These are phyloP conservation scores for Ondatra zibethicus DNA, from an alignment of 2,113 vertebrate species.

Conservation along the genomic window DNA sequence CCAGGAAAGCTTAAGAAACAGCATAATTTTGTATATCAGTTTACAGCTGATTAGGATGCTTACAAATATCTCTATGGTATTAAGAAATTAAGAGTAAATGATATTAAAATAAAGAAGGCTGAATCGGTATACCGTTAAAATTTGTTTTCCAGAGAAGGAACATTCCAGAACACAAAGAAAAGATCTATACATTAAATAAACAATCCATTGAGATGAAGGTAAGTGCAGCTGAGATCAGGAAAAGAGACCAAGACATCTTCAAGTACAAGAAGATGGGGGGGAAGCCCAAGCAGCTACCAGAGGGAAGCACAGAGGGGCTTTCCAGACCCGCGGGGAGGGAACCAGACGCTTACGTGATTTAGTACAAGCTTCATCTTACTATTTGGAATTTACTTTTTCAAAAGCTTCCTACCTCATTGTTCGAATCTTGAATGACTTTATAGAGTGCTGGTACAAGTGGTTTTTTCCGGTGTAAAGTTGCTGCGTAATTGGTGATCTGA, in stretches of 20 bases:
- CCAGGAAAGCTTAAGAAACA: conserved; percentile 52
- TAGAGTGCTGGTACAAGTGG: conserved; percentile 95
- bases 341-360: conserved; percentile 36
- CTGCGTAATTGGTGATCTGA: conserved; percentile 94
- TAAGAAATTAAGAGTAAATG: conserved; percentile 39
- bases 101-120: conserved; percentile 49
- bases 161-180: neutral
- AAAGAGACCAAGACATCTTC: conserved; percentile 55
- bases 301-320: conserved; percentile 66
- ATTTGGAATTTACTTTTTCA: conserved; percentile 41
- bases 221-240: conserved; percentile 66
- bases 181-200: conserved; percentile 54
- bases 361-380: neutral
- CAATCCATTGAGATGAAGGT: neutral
- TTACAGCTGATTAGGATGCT: conserved; percentile 55
- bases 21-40: conserved; percentile 35
- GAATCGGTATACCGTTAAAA: conserved; percentile 19
- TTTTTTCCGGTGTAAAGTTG: conserved; percentile 96
- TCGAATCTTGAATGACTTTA: conserved; percentile 96
- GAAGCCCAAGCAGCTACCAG: conserved; percentile 76
- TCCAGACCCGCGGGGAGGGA: conserved; percentile 42
- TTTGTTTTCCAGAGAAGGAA: conserved; percentile 22
- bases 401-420: conserved; percentile 92
- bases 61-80: neutral
- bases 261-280: conserved; percentile 42